A percentile compares a stretch with the other conserved stretches of the same genome.
phyloP scores from a whole-genome alignment of 1,140 invertebrate species.

The Plodia interpunctella region DNA sequence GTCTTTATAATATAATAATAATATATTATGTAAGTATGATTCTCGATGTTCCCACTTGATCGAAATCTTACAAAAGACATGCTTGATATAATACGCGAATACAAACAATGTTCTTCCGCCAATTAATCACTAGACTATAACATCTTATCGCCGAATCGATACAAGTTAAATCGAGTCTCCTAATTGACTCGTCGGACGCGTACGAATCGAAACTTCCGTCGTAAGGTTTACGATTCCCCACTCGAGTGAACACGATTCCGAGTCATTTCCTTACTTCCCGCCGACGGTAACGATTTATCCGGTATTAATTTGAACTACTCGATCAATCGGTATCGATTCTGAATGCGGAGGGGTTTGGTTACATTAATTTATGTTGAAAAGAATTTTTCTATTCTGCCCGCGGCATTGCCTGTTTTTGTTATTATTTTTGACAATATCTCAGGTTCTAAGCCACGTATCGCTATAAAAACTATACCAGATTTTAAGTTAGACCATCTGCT shows the following conservation, averaged over 20 bases:
- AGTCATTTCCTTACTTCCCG: slow-evolving; percentile 40
- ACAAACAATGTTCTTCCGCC: neutral
- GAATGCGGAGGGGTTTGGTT: neutral
- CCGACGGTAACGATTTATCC: slow-evolving; percentile 41
- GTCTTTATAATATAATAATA: too few relatives aligned
- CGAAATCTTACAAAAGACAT: neutral
- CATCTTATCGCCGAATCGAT: slow-evolving; percentile 10
- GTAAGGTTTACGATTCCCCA: slow-evolving; percentile 41
- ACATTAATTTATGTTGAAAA: too few relatives aligned
- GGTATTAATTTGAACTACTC: slow-evolving; percentile 36
- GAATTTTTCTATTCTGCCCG: too few relatives aligned
- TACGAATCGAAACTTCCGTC: slow-evolving; percentile 44
- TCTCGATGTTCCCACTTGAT: too few relatives aligned
- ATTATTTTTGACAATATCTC: too few relatives aligned
- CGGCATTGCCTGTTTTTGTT: too few relatives aligned
- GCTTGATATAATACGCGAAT: too few relatives aligned
- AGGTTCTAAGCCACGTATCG: too few relatives aligned
- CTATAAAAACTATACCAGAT: too few relatives aligned
- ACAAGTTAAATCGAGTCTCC: slow-evolving; percentile 12
- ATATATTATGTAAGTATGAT: too few relatives aligned
- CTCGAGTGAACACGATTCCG: slow-evolving; percentile 30
- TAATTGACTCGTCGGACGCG: slow-evolving; percentile 14
- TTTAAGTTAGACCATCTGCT: too few relatives aligned
- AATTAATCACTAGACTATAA: neutral
- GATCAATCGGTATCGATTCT: slow-evolving; percentile 11